Evolutionary conservation across 2,888 invertebrate species (phyloP).

Genomic region (Campopleginae sp.): DNA sequence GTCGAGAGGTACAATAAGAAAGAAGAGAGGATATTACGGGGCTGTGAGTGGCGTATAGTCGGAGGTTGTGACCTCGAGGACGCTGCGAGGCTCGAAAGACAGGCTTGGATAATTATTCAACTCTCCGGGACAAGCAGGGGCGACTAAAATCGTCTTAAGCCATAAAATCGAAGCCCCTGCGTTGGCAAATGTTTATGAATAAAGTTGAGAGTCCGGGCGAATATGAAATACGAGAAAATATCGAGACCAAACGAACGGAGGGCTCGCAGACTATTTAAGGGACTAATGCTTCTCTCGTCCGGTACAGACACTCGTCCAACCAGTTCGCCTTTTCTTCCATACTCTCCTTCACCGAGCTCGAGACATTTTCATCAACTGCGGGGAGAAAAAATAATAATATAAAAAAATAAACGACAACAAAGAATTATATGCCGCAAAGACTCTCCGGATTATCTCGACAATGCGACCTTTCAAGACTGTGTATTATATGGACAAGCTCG

Average conservation of each 20-base stretch:
- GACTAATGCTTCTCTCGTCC: slow-evolving; percentile 54
- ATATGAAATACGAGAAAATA: slow-evolving; percentile 31
- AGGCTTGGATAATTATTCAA: slow-evolving; percentile 17
- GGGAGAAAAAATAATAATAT: not conserved
- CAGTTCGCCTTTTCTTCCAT: slow-evolving; percentile 10
- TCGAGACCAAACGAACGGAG: not conserved
- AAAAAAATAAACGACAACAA: not conserved
- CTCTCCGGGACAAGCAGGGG: not conserved
- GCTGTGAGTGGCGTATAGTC: slow-evolving; percentile 50
- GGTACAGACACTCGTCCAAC: slow-evolving; percentile 46
- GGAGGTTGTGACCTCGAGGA: slow-evolving; percentile 62
- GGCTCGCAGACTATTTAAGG: slow-evolving; percentile 28
- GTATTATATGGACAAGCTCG: not conserved
- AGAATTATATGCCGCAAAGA: slow-evolving; percentile 42
- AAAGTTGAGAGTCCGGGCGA: slow-evolving; percentile 7
- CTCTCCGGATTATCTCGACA: not conserved
- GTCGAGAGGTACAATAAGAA: slow-evolving; percentile 26
- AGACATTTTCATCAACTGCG: slow-evolving; percentile 26
- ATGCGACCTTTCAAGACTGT: slow-evolving; percentile 10
- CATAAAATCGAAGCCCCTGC: slow-evolving; percentile 10
- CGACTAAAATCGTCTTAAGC: slow-evolving; percentile 3
- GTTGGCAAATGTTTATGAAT: not conserved
- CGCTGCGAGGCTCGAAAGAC: not conserved
- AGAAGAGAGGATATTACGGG: not conserved
- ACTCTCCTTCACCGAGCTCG: slow-evolving; percentile 3